Evolutionary conservation across 2,113 vertebrate genomes (phyloP), one percentile per base, ranked within the genome.

Genomic region (Zapus hudsonius): DNA sequence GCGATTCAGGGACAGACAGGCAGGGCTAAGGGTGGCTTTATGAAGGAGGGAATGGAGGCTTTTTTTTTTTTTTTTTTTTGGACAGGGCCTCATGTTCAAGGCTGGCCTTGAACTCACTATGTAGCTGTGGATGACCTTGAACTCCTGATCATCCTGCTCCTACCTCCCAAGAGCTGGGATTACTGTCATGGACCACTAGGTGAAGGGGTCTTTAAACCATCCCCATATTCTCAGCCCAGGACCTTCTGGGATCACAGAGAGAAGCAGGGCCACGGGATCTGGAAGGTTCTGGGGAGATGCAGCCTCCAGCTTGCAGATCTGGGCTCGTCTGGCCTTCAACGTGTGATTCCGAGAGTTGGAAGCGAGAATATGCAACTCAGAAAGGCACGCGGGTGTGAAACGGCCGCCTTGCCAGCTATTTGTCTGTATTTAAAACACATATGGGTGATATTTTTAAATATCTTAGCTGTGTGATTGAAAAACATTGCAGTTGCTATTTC

Each of bases 361-460:
- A 52, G 89, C 88, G 87, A 94, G 86, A 96, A 95, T 93, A 87
- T 89, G 83, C 55, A 70, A 94, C 97, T 97, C 95, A 95, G 97
- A 97, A 97, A 96, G 97, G 97, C 95, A 94, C 83, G 72, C 95
- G 93, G 92, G 95, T 95, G 96, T 95, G 96, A 95, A 96, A 94
- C 92, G 95, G 87, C 94, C 93, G 96, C 81, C 84, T 88, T 92
- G 97, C 95, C 96, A 96, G 96, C 95, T 97, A 96, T 97, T 97
- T 97, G 97, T 91, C 96, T 96, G 96, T 96, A 97, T 97, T 97
- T 97, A 96, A 97, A 96, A 97, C 97, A 96, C 94, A 96, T 96
- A 96, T 95, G 95, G 94, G 95, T 96, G 95, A 96, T 96, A 97
- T 97, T 97, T 97, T 97, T 96, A 97, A 97, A 97, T 96, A 97